These are phyloP conservation scores for Aproaerema taeniolella DNA, from an alignment of 2,888 invertebrate species.

Conservation along the genomic window DNA sequence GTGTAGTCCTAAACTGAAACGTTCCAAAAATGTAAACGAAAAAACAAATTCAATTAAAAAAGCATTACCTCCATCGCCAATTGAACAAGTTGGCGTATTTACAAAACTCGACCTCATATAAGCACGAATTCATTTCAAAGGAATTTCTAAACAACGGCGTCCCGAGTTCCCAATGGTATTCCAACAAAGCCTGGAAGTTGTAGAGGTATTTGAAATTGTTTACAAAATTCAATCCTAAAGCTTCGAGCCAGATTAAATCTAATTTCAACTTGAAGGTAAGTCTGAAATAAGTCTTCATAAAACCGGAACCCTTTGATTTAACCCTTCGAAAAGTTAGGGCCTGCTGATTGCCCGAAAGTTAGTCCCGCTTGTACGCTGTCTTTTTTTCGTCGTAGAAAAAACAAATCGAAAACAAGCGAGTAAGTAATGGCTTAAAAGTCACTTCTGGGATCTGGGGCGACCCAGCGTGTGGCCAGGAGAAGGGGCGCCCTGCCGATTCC, in stretches of 20 bases:
- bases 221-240: constrained; percentile 77
- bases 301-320: constrained; percentile 77
- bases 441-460: constrained; percentile 48
- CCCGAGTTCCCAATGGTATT: constrained; percentile 72
- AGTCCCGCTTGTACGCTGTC: constrained; percentile 57
- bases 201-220: constrained; percentile 76
- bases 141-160: constrained; percentile 70
- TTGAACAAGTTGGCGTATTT: constrained; percentile 51
- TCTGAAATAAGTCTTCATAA: constrained; percentile 77
- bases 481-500: not conserved
- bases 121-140: constrained; percentile 70
- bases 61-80: constrained; percentile 43
- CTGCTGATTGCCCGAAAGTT: constrained; percentile 74
- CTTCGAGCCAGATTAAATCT: constrained; percentile 76
- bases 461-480: constrained; percentile 26
- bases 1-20: no score
- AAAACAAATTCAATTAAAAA: constrained; percentile 49
- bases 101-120: constrained; percentile 61
- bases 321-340: constrained; percentile 66
- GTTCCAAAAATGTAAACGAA: no score
- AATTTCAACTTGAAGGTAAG: constrained; percentile 77
- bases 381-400: constrained; percentile 54
- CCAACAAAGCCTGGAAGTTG: constrained; percentile 74
- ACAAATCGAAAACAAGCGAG: constrained; percentile 71
- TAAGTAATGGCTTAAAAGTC: constrained; percentile 69